Evolutionary conservation across 1,140 invertebrate species (phyloP).

Genomic region (Brachystomella parvula): DNA sequence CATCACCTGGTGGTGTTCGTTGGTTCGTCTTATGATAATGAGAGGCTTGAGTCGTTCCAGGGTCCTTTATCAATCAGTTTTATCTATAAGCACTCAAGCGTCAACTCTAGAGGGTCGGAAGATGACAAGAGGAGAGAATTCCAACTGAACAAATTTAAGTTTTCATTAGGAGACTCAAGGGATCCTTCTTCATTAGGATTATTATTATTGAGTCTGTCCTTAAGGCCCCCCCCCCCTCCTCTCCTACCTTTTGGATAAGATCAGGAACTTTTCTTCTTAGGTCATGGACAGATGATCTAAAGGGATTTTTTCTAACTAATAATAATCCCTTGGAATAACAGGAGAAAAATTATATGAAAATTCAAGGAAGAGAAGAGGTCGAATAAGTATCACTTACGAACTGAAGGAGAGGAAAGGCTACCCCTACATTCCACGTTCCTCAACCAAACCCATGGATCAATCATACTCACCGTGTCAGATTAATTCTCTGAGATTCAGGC

Average conservation of each 20-base stretch:
- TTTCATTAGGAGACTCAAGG: no score
- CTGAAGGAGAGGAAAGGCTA: background rate
- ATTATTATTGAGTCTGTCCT: no score
- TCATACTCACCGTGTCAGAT: slow-evolving; percentile 3
- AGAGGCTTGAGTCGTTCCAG: background rate
- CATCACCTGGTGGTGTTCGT: no score
- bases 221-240: no score
- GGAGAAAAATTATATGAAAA: no score
- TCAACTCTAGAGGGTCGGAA: background rate
- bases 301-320: no score
- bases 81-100: slow-evolving; percentile 24
- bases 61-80: slow-evolving; percentile 28
- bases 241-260: background rate
- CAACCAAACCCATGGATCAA: slow-evolving; percentile 6
- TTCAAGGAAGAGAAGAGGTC: no score
- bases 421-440: background rate
- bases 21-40: background rate
- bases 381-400: slow-evolving; percentile 9
- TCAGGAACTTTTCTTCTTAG: no score
- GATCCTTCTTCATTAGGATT: no score
- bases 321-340: no score
- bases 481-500: background rate
- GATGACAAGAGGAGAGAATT: background rate
- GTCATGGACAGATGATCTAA: background rate
- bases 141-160: no score